Percentiles rank a stretch among this genome's conserved stretches.
phyloP scores from a whole-genome alignment of 2,113 vertebrate genomes.

The Eleginops maclovinus region DNA sequence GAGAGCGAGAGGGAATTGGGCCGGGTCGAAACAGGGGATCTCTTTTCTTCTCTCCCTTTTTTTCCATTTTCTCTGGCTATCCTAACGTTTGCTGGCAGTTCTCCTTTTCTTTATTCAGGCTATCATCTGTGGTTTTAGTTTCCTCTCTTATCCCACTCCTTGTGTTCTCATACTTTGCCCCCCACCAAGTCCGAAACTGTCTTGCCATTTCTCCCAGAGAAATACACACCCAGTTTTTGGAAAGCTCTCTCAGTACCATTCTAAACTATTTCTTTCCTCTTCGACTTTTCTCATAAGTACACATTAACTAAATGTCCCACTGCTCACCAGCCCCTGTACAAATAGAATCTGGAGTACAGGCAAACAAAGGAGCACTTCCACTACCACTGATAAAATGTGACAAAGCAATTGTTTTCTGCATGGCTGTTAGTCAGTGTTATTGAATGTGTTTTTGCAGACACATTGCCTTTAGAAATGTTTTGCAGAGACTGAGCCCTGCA shows the following conservation, averaged over 20 bases:
- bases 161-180: constrained; percentile 2
- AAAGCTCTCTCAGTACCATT: constrained; percentile 42
- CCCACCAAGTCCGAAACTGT: constrained; percentile 1
- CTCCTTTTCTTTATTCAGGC: constrained; percentile 35
- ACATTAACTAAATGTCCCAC: constrained; percentile 66
- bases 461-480: constrained; percentile 14
- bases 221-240: constrained; percentile 33
- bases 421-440: neutral
- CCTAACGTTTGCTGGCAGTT: constrained; percentile 55
- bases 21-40: constrained; percentile 65
- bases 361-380: constrained; percentile 48
- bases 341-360: constrained; percentile 48
- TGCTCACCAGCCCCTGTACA: constrained; percentile 39
- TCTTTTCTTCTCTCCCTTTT: constrained; percentile 60
- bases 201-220: constrained; percentile 2
- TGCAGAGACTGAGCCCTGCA: constrained; percentile 5
- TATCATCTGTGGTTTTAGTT: constrained; percentile 44
- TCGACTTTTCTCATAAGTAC: constrained; percentile 47
- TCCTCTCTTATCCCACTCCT: neutral
- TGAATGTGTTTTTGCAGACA: constrained; percentile 15
- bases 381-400: constrained; percentile 3
- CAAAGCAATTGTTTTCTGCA: neutral
- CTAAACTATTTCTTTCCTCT: constrained; percentile 39
- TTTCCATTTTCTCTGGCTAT: constrained; percentile 53
- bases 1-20: constrained; percentile 71